Base-by-base conservation (phyloP, 2,888 invertebrate species). In the Agonopterix alstromeriana region DNA sequence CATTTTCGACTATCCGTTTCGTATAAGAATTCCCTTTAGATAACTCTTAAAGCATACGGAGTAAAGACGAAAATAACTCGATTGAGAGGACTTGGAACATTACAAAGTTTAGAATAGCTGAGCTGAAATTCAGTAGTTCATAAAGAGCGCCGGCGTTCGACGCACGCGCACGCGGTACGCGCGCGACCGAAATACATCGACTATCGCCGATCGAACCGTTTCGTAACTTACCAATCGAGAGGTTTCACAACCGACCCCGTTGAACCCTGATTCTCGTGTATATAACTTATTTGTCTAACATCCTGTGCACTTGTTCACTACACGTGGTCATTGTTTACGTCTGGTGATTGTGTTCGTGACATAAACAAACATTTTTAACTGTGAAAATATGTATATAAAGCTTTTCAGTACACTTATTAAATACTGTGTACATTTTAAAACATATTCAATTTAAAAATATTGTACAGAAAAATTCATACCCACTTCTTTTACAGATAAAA, bases 151-250 rank as follows among this genome's bases (percentile, higher is more conserved):
- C 61, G 63, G 63, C 62, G 57, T 52, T 58, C 67, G 65, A 52
- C 67, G 69, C 65, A 69, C 70, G 69, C 67, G 64, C 59, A 50
- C 56, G 54, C 58, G 46, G 44, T 38, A 53, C 64, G 65, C 62
- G 62, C 58, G 57, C 55, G 59, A 61, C 51, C 46, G 48, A 51
- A 59, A 62, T 58, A 61, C 57, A 53, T 52, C 54, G 36, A 54
- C 61, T 56, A 61, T 49, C 57, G 54, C 48, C 59, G 58, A 58
- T 53, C 57, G 58, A 63, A 63, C 64, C 67, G 74, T 77, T 73
- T 72, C 76, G 78, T 76, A 77, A 78, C 72, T 66, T 36, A 36
- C 67, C 53, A 54, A 58, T 60, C 58, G 57, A 55, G 58, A 55
- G 60, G 55, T 63, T 58, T 59, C 58, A 57, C 61, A 60, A 65